A percentile compares a stretch with the other conserved stretches of the same genome.
These are phyloP conservation scores for Dysdera silvatica DNA, from an alignment of 1,140 invertebrate genomes.

Conservation along the genomic window DNA sequence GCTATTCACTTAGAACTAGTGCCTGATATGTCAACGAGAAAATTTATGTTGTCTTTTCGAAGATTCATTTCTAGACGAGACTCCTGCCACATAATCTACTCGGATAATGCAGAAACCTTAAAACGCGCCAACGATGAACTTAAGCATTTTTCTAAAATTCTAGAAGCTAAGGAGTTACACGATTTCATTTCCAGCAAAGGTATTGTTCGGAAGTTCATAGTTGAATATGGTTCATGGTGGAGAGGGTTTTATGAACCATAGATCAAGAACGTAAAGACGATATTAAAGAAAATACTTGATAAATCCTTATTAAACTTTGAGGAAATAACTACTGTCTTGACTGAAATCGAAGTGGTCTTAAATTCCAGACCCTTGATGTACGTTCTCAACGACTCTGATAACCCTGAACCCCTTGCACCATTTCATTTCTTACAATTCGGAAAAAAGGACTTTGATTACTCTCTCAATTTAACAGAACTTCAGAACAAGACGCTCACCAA, in stretches of 20 bases:
- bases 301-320: too few relatives aligned
- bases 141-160: neutral
- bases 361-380: too few relatives aligned
- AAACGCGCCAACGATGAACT: slow-evolving; percentile 35
- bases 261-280: neutral
- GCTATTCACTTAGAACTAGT: slow-evolving; percentile 43
- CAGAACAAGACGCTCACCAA: too few relatives aligned
- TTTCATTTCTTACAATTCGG: too few relatives aligned
- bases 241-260: neutral
- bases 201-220: neutral
- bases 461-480: too few relatives aligned
- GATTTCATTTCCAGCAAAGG: neutral
- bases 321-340: too few relatives aligned
- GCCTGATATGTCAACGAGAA: slow-evolving; percentile 34
- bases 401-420: too few relatives aligned
- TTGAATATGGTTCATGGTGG: neutral
- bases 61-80: slow-evolving; percentile 40
- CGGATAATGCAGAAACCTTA: slow-evolving; percentile 43
- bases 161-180: neutral
- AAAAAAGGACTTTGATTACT: too few relatives aligned
- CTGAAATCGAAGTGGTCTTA: too few relatives aligned
- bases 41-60: slow-evolving; percentile 37
- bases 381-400: too few relatives aligned
- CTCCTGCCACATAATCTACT: slow-evolving; percentile 32
- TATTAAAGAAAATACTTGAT: neutral